Evolutionary conservation across 2,888 invertebrate species (phyloP), one percentile per base, ranked within the genome.

Genomic region (Baccha elongata): DNA sequence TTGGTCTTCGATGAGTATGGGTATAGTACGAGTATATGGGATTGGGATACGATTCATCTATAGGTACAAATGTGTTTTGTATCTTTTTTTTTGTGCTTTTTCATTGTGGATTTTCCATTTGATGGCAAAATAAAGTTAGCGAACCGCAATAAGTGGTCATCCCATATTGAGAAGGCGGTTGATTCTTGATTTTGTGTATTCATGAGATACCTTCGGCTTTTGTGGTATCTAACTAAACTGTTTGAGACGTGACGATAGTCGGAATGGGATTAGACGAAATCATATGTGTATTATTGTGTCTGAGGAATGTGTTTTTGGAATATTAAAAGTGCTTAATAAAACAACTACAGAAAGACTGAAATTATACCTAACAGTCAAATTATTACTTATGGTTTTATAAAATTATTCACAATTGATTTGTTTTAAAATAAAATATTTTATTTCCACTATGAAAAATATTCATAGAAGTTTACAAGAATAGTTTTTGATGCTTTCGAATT

Each of bases 81-180:
- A 21, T n/a, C 10, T 40, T 50, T 62, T 13, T 13, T 21, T 21
- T 32, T 53, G 19, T 19, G 10, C 0, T 10, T 10, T 44, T 64
- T 55, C 15, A 21, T 40, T 67, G 50, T 37, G 17, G 42, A 19
- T 68, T 60, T 68, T 60, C 2, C 23, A 44, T 60, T 60, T 37
- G 44, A 15, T 68, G 67, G 42, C 50, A 74, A 58, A 44, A 67
- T 42, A 73, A 26, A n/a, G 23, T 17, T 50, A 26, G 15, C 35
- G 21, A 55, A 40, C 29, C 42, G n/a, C 40, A 32, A 40, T 58
- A 67, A 52, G 50, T 67, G 50, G 42, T 19, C 42, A 42, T 15
- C 73, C n/a, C 60, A 60, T 68, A 60, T 44, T 52, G 32, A 60
- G 44, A 60, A 37, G 50, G 58, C 13, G 58, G 64, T 15, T 21